phyloP scores from a whole-genome alignment of 1,140 invertebrate genomes.

The Zaprionus africanus region DNA sequence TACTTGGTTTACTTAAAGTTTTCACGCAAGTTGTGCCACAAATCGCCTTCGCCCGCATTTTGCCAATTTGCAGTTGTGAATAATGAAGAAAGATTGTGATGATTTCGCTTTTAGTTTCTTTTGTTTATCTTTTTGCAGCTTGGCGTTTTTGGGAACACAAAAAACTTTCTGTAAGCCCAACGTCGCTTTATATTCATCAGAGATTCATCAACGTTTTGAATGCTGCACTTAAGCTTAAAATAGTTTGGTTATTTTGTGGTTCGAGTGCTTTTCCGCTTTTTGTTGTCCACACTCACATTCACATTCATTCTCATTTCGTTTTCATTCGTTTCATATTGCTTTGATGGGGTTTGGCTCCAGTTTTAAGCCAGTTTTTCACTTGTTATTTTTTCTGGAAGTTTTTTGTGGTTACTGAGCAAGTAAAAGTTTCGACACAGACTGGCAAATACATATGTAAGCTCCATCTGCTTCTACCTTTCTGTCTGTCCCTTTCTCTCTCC shows the following conservation, averaged over 20 bases:
- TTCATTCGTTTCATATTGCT: background rate
- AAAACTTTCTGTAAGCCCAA: background rate
- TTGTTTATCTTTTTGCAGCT: background rate
- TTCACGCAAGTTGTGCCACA: background rate
- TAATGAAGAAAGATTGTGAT: no score
- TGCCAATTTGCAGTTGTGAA: conserved; percentile 11
- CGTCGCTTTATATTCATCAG: conserved; percentile 31
- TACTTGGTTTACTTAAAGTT: no score
- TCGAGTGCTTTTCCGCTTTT: background rate
- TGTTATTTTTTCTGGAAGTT: conserved; percentile 15
- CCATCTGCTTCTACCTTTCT: background rate
- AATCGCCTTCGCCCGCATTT: conserved; percentile 18
- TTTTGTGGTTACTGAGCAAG: conserved; percentile 16
- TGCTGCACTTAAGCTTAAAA: conserved; percentile 48
- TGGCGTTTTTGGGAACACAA: background rate
- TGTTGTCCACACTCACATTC: background rate
- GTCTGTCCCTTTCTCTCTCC: background rate
- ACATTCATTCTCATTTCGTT: background rate
- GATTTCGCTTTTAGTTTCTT: background rate
- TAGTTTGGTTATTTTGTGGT: conserved; percentile 33
- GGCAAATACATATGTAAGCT: conserved; percentile 24
- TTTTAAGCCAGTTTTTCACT: conserved; percentile 7
- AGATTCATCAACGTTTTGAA: conserved; percentile 39
- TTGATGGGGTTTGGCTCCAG: background rate
- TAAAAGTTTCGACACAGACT: conserved; percentile 35